A percentile compares a stretch with the other conserved stretches of the same genome.
phyloP scores from a whole-genome alignment of 2,797 vertebrate species.

The Poeciliopsis presidionis region DNA sequence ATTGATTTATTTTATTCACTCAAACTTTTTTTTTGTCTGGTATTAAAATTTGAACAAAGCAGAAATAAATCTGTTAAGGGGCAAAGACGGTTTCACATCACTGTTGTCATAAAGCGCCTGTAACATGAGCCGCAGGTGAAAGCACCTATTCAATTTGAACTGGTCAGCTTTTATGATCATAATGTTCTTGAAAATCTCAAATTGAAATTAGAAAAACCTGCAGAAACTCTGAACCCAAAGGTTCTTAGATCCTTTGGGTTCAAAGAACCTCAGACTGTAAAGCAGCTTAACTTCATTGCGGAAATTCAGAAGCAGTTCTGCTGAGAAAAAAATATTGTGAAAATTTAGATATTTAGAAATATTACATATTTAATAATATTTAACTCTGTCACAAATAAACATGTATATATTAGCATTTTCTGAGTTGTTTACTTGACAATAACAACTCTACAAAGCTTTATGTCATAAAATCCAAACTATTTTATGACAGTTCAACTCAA shows the following conservation, averaged over 20 bases:
- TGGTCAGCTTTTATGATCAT: background rate
- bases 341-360: background rate
- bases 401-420: background rate
- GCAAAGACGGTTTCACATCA: background rate
- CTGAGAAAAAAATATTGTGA: background rate
- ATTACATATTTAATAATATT: background rate
- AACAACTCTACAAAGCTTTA: background rate
- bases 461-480: background rate
- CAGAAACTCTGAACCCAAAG: background rate
- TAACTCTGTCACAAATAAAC: background rate
- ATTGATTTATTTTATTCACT: background rate
- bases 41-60: background rate
- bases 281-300: background rate
- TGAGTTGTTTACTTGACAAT: too few relatives aligned
- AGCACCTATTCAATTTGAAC: background rate
- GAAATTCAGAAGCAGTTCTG: background rate
- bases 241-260: background rate
- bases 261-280: background rate
- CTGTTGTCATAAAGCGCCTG: background rate
- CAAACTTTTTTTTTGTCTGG: background rate
- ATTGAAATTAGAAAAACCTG: background rate
- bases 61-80: background rate
- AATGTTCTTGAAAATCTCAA: background rate
- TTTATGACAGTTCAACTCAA: slow-evolving; percentile 16
- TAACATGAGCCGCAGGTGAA: background rate